Conservation (phyloP, 2,797 vertebrate genomes). For the Phataginus tetradactyla region DNA sequence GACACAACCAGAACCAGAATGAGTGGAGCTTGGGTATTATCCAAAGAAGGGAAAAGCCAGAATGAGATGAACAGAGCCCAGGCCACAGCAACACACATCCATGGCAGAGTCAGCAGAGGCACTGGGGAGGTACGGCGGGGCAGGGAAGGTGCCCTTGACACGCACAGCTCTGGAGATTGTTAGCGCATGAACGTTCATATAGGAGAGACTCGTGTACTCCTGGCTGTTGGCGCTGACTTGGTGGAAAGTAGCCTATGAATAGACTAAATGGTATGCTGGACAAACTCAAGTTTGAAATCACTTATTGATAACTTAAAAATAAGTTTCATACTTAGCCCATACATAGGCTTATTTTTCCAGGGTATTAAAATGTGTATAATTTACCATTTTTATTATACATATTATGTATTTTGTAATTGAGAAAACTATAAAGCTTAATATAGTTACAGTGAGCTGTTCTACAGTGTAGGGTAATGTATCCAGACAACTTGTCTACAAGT, state of each 20-base stretch:
- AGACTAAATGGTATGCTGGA: not conserved
- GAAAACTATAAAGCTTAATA: constrained; percentile 4
- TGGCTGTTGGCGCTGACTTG: not conserved
- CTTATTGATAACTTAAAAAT: not conserved
- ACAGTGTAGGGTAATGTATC: not conserved
- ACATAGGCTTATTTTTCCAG: not conserved
- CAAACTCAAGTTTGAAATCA: constrained; percentile 29
- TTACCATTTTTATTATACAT: constrained; percentile 1
- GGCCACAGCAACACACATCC: not conserved
- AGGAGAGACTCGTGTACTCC: not conserved
- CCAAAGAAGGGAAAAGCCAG: not conserved
- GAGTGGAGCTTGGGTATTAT: not conserved
- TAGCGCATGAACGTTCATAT: not conserved
- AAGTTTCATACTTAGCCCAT: constrained; percentile 17
- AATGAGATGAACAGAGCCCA: not conserved
- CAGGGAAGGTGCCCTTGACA: not conserved
- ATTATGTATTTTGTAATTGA: constrained; percentile 43
- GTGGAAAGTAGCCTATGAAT: not conserved
- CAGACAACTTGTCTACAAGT: constrained; percentile 53
- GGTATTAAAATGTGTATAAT: not conserved
- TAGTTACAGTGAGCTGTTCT: not conserved
- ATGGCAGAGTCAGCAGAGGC: not conserved
- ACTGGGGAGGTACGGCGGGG: not conserved
- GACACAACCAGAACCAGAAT: not conserved
- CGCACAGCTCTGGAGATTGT: not conserved